Evolutionary conservation across 2,888 invertebrate genomes (phyloP).

Genomic region (Aleiodes alternator): DNA sequence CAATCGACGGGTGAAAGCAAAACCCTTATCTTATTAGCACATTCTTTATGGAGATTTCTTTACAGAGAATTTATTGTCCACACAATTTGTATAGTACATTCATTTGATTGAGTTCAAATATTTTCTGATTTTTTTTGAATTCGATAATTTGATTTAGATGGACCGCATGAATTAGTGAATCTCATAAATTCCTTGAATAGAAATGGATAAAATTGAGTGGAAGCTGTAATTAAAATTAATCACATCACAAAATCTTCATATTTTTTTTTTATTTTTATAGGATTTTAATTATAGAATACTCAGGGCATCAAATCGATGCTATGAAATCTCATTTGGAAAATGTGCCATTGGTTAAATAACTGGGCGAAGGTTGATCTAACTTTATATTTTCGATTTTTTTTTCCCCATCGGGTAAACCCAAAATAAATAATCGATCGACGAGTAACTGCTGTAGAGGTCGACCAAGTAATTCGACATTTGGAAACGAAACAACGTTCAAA

Average conservation of each 20-base stretch:
- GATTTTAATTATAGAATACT: neutral
- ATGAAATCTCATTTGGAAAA: neutral
- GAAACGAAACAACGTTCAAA: conserved; percentile 30
- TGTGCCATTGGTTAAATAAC: conserved; percentile 33
- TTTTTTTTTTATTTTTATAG: no score
- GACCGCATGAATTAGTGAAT: no score
- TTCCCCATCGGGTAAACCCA: conserved; percentile 30
- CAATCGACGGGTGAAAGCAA: conserved; percentile 11
- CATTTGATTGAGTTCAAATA: neutral
- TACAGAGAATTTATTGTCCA: neutral
- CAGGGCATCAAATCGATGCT: conserved; percentile 33
- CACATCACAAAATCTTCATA: no score
- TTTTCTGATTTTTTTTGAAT: no score
- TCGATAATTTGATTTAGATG: no score
- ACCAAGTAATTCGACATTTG: conserved; percentile 4
- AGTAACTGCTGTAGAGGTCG: conserved; percentile 34
- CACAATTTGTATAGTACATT: neutral
- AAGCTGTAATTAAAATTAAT: no score
- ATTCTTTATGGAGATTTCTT: conserved; percentile 4
- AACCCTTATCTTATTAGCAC: conserved; percentile 22
- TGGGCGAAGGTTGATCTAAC: conserved; percentile 47
- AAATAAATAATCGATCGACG: conserved; percentile 52
- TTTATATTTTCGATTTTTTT: conserved; percentile 47
- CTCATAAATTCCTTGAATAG: no score
- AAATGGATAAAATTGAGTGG: no score